Base-by-base conservation (phyloP, 2,888 invertebrate genomes). In the Ophion obscuratus region DNA sequence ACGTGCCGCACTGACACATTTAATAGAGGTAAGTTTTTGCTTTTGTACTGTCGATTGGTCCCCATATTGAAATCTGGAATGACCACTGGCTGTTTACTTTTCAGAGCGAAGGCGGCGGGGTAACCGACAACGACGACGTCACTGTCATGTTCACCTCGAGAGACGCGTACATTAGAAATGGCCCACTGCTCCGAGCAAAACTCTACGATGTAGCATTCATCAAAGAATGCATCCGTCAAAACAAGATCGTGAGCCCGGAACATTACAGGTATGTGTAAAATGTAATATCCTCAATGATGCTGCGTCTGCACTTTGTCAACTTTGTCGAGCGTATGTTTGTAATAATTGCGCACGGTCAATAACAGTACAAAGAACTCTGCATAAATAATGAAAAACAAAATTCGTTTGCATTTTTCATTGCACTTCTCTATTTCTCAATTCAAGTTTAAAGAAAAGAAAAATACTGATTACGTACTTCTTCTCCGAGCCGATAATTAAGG, bases 191-290 rank as follows among this genome's bases (percentile, higher is more conserved):
- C 1, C 24, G 74, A 24, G 74, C 74, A 0, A 40, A 61, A 62
- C 44, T 74, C 17, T 74, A 62, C 17, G 44, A 74, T 10, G 24
- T 62, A 4, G 7, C 24, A 3, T 74, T 74, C 7, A 62, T 74
- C 20, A 1, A 24, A 11, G 17, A 24, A 24, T 74, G 61, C 24
- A 17, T 27, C 0, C 24, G 9, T 27, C 10, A 36, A 36, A 5
- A 10, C 0, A 57, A 11, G 7, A 57, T 74, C 9, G n/a, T 74
- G 7, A 53, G 61, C 4, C 7, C 74, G 0, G 24, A 74, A 17
- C 11, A 24, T 0, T 74, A 24, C 74, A 61, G 74, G 74, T 74
- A 36, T 36, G 5, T 36, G 36, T 7, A 36, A 36, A 36, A 3
- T 4, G 36, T 36, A 36, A n/a, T n/a, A n/a, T n/a, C n/a, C n/a